Conservation (phyloP, 1,140 invertebrate genomes). For the Aphelenchoides avenae region DNA sequence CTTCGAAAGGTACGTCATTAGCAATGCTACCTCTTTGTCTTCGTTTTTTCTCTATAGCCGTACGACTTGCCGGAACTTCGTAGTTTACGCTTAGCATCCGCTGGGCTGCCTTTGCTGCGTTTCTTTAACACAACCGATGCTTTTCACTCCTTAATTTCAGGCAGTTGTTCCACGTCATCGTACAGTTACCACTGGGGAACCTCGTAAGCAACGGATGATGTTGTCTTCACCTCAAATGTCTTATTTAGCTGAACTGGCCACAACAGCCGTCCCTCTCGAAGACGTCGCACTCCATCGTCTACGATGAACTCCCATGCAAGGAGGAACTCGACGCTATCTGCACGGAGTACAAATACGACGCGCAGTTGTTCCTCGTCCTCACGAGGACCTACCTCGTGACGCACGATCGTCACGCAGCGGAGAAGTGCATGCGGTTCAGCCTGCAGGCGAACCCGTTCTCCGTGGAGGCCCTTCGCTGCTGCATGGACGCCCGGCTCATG, state of each 20-base stretch:
- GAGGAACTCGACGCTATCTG: slow-evolving; percentile 24
- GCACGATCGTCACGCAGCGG: slow-evolving; percentile 37
- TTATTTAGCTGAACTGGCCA: too few relatives aligned
- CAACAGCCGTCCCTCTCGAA: too few relatives aligned
- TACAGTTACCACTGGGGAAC: not conserved
- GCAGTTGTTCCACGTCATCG: not conserved
- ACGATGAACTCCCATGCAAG: too few relatives aligned
- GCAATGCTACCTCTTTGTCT: slow-evolving; percentile 16
- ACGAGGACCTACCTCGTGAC: slow-evolving; percentile 46
- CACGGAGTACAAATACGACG: slow-evolving; percentile 25
- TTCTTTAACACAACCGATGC: too few relatives aligned
- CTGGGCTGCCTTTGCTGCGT: too few relatives aligned
- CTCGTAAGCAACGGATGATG: not conserved
- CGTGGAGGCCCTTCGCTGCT: slow-evolving; percentile 32
- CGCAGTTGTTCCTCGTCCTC: slow-evolving; percentile 33
- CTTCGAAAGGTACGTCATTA: slow-evolving; percentile 22
- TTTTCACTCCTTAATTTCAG: too few relatives aligned
- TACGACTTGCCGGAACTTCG: too few relatives aligned
- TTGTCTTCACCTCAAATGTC: slow-evolving; percentile 1
- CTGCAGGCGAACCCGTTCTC: slow-evolving; percentile 33
- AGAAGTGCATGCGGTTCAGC: slow-evolving; percentile 21
- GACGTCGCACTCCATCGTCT: too few relatives aligned
- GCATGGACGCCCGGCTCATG: slow-evolving; percentile 30
- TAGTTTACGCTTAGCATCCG: too few relatives aligned
- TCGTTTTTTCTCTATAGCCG: too few relatives aligned